A percentile compares a stretch with the other conserved stretches of the same genome.
phyloP scores from a whole-genome alignment of 1,140 invertebrate genomes.

The Aethina tumida region DNA sequence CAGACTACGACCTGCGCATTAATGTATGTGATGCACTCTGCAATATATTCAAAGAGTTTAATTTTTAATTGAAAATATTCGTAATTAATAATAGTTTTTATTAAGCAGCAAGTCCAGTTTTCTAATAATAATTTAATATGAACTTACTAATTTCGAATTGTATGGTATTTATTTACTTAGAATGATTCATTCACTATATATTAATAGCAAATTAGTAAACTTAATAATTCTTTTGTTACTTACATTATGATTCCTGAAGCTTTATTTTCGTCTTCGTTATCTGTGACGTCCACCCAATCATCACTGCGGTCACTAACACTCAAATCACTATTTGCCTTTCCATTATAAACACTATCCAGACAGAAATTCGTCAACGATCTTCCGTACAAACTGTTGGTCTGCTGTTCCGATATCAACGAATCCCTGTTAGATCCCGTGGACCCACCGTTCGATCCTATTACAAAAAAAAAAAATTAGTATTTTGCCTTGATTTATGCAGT shows the following conservation, averaged over 20 bases:
- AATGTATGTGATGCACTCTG: too few relatives aligned
- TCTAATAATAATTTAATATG: not conserved
- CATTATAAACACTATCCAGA: conserved; percentile 39
- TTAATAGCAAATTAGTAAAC: conserved; percentile 2
- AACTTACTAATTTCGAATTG: not conserved
- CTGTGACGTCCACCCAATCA: conserved; percentile 55
- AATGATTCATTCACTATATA: not conserved
- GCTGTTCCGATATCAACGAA: conserved; percentile 51
- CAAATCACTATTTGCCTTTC: conserved; percentile 34
- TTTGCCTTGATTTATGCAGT: too few relatives aligned
- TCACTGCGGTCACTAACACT: conserved; percentile 49
- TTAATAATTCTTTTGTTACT: conserved; percentile 26
- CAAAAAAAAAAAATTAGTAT: too few relatives aligned
- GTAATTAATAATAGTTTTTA: not conserved
- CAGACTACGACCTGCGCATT: too few relatives aligned
- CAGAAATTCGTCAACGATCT: conserved; percentile 42
- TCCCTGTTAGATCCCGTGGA: conserved; percentile 41
- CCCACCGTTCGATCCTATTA: conserved; percentile 18
- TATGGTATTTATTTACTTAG: not conserved
- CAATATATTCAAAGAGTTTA: not conserved
- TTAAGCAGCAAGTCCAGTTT: not conserved
- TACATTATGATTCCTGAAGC: conserved; percentile 38
- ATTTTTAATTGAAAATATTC: not conserved
- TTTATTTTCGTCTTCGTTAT: conserved; percentile 37
- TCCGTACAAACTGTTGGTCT: conserved; percentile 55